These are phyloP conservation scores for Dastarcus helophoroides DNA, from an alignment of 2,888 invertebrate species.

Conservation along the genomic window DNA sequence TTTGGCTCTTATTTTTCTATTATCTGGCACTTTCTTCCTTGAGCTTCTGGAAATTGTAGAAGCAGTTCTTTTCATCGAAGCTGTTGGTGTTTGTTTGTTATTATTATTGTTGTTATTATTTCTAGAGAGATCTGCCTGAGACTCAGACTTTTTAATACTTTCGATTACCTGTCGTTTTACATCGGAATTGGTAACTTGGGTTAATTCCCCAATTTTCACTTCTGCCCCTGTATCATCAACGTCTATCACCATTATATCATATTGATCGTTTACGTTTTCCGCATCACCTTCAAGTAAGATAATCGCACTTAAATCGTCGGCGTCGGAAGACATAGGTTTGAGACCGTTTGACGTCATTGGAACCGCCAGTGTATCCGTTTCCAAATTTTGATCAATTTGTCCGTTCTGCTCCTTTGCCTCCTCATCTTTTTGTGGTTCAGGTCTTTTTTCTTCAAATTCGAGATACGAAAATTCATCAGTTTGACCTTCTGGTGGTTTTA, in stretches of 20 bases:
- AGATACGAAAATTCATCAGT: constrained; percentile 33
- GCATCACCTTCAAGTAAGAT: constrained; percentile 10
- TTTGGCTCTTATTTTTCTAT: constrained; percentile 20
- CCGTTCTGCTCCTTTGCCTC: no score
- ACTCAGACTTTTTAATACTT: constrained; percentile 9
- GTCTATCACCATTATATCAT: constrained; percentile 10
- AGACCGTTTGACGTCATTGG: no score
- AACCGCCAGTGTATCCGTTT: no score
- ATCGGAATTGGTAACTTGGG: constrained; percentile 7
- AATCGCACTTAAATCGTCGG: constrained; percentile 10
- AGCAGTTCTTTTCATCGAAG: constrained; percentile 6
- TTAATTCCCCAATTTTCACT: constrained; percentile 6
- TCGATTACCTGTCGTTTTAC: constrained; percentile 8
- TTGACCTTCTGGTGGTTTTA: constrained; percentile 32
- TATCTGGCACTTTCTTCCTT: constrained; percentile 3
- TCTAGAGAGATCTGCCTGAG: constrained; percentile 7
- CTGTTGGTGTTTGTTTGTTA: neutral
- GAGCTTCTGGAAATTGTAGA: constrained; percentile 8
- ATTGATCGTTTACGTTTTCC: constrained; percentile 6
- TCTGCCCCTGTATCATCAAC: constrained; percentile 9
- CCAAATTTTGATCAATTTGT: no score
- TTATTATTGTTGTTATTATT: neutral
- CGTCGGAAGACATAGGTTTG: constrained; percentile 4
- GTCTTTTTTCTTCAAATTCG: constrained; percentile 21
- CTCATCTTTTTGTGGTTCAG: constrained; percentile 8